phyloP scores from a whole-genome alignment of 2,888 invertebrate species.

The Cheilosia soror region DNA sequence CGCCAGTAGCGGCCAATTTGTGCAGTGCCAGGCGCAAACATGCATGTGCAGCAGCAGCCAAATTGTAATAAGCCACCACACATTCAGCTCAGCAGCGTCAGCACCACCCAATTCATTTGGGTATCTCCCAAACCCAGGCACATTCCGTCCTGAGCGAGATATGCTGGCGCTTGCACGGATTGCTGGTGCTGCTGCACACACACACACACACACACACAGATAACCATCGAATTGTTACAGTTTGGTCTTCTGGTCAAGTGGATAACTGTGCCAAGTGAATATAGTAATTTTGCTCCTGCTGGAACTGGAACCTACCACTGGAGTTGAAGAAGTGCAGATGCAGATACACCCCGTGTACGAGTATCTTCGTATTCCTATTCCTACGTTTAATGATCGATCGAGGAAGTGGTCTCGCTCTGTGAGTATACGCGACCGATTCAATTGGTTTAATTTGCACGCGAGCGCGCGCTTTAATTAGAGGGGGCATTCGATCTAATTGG shows the following conservation, averaged over 20 bases:
- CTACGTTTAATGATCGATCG: constrained; percentile 68
- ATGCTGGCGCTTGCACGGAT: constrained; percentile 27
- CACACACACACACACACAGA: constrained; percentile 5
- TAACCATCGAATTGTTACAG: constrained; percentile 46
- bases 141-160: constrained; percentile 19
- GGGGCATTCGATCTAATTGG: constrained; percentile 66
- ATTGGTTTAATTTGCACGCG: constrained; percentile 68
- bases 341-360: neutral
- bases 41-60: constrained; percentile 21
- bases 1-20: constrained; percentile 46
- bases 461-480: constrained; percentile 57
- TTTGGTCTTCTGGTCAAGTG: constrained; percentile 61
- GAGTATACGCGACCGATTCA: constrained; percentile 19
- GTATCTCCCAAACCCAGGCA: constrained; percentile 2
- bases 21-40: constrained; percentile 8
- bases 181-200: neutral
- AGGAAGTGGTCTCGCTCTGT: constrained; percentile 40
- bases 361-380: neutral
- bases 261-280: constrained; percentile 63
- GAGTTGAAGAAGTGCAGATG: neutral
- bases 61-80: constrained; percentile 60
- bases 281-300: constrained; percentile 55
- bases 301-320: too few species aligned
- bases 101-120: constrained; percentile 48
- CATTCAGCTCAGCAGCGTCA: neutral